Percentiles rank a stretch among this genome's conserved stretches.
phyloP scores from a whole-genome alignment of 2,888 invertebrate genomes.

The Cabera pusaria region DNA sequence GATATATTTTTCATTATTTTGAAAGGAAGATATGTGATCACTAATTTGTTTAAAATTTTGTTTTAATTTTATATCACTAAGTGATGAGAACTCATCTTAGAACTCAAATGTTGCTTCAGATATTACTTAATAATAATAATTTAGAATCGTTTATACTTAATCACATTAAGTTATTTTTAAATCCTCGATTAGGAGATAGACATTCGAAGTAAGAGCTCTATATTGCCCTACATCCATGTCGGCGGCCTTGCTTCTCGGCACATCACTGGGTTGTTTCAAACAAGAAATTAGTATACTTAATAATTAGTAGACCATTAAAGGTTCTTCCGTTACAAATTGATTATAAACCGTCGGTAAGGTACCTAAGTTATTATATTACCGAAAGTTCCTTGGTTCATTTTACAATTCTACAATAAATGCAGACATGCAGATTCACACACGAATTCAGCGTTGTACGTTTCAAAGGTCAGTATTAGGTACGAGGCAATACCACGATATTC shows the following conservation, averaged over 20 bases:
- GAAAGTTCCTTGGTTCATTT: too few relatives aligned
- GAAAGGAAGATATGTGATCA: slow-evolving; percentile 70
- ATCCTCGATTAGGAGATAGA: slow-evolving; percentile 21
- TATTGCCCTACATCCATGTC: not conserved
- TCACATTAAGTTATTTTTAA: slow-evolving; percentile 59
- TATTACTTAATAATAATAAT: slow-evolving; percentile 45
- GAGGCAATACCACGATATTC: too few relatives aligned
- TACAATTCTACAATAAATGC: slow-evolving; percentile 44
- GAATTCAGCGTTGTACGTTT: too few relatives aligned
- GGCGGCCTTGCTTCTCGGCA: slow-evolving; percentile 15
- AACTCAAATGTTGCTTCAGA: slow-evolving; percentile 41
- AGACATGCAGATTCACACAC: too few relatives aligned
- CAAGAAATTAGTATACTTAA: too few relatives aligned
- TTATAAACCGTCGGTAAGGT: too few relatives aligned
- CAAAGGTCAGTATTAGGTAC: too few relatives aligned
- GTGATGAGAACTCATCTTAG: slow-evolving; percentile 49
- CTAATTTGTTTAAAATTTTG: slow-evolving; percentile 48
- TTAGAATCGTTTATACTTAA: slow-evolving; percentile 68
- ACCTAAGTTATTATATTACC: too few relatives aligned
- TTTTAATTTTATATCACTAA: slow-evolving; percentile 58
- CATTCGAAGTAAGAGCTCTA: slow-evolving; percentile 19
- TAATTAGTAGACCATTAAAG: too few relatives aligned
- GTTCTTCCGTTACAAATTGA: too few relatives aligned
- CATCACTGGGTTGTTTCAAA: slow-evolving; percentile 26
- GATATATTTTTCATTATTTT: slow-evolving; percentile 37